Percentiles rank a stretch among this genome's conserved stretches.
Conservation (phyloP, 1,140 invertebrate genomes). For the Dendrolimus kikuchii region DNA sequence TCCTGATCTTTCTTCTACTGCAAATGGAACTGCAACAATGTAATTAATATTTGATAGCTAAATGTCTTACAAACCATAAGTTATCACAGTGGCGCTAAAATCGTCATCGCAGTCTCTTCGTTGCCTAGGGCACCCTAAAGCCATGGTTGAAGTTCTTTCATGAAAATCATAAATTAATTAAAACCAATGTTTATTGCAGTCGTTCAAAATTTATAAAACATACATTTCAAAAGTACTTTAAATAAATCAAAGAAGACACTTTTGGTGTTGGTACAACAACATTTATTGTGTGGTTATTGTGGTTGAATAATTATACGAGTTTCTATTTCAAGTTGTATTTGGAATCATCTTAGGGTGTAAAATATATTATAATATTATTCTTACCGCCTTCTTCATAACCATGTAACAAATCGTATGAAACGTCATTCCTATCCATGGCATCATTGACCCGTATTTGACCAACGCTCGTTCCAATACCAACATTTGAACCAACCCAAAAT, state of each 20-base stretch:
- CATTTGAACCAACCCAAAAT: slow-evolving; percentile 90
- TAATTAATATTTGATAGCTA: no score
- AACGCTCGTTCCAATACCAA: slow-evolving; percentile 86
- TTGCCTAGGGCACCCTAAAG: no score
- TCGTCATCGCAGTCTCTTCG: no score
- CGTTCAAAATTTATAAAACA: background rate
- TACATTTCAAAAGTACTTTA: no score
- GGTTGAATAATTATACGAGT: no score
- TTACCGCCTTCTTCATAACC: slow-evolving; percentile 86
- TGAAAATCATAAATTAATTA: slow-evolving; percentile 8
- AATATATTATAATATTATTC: slow-evolving; percentile 4
- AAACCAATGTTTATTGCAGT: background rate
- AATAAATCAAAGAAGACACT: no score
- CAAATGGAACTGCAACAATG: slow-evolving; percentile 84
- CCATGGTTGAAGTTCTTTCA: background rate
- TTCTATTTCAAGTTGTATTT: no score
- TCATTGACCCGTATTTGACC: slow-evolving; percentile 87
- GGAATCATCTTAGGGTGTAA: background rate
- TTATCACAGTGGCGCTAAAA: no score
- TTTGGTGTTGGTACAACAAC: no score
- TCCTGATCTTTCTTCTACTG: slow-evolving; percentile 90
- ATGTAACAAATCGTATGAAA: slow-evolving; percentile 85
- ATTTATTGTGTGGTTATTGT: no score
- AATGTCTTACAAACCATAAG: no score
- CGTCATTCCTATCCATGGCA: slow-evolving; percentile 76